Base-by-base conservation (phyloP, 2,797 vertebrate genomes). In the Galaxias olidus region DNA sequence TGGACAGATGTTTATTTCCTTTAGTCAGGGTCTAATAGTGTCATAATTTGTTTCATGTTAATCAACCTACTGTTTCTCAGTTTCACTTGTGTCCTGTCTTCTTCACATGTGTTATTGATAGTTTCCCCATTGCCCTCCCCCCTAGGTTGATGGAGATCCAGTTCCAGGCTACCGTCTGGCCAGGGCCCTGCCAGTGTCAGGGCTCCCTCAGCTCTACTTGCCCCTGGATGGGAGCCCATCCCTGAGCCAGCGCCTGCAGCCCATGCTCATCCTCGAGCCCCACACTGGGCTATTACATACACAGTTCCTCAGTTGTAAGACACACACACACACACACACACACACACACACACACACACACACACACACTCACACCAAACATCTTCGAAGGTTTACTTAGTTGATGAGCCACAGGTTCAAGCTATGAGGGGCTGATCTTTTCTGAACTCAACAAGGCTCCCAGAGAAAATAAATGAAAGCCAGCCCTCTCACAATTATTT, bases 231-330 rank as follows among this genome's bases (percentile, higher is more conserved):
- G 74, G 63, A 68, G 57, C 61, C 12, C 68, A 18, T 61, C 59
- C 17, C 63, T 84, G 58, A 41, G 80, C 89, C 55, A 90, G 51
- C 79, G 86, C 18, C 85, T 94, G 14, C 94, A 94, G 72, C 93
- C 93, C 0, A 74, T 96, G 65, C 84, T 95, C 71, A 88, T 95
- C 72, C 79, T 95, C 59, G 93, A 95, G 30, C 93, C 93, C 15
- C 75, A 73, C 9, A 91, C 91, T 0, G 75, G 80, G 12, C 87
- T 93, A 48, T 60, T 92, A 62, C 94, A 91, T 42, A 0, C 91
- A 4, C 92, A 93, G 0, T 81, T 95, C 61, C 79, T 95, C 77
- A 85, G 92, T 0, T 76, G 94, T 95, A 66, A 88, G 87, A 86
- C 41, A 59, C 42, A 60, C 43, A 54, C 43, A 65, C 43, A 43